phyloP scores from a whole-genome alignment of 2,888 invertebrate species.

The Monoplex corrugatus region DNA sequence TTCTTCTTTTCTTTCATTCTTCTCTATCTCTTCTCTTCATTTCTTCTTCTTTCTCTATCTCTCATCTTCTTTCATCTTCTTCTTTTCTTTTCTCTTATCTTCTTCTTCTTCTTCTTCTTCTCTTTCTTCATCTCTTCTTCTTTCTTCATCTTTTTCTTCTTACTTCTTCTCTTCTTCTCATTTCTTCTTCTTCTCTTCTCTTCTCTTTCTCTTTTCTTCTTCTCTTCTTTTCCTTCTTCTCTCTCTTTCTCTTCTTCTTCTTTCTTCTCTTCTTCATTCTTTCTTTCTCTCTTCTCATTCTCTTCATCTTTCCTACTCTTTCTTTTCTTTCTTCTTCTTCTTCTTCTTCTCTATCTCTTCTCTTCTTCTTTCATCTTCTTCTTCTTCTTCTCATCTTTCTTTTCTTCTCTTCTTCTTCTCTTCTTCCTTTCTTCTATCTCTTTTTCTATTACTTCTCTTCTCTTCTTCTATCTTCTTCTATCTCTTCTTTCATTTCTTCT shows the following conservation, averaged over 20 bases:
- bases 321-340: background rate
- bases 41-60: background rate
- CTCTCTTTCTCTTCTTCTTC: background rate
- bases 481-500: background rate
- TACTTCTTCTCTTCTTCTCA: background rate
- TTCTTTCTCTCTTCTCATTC: background rate
- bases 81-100: background rate
- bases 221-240: background rate
- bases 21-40: background rate
- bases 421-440: background rate
- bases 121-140: background rate
- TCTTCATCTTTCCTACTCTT: background rate
- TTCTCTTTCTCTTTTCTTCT: background rate
- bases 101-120: background rate
- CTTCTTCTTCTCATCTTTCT: background rate
- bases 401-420: background rate
- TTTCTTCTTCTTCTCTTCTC: background rate
- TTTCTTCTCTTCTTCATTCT: background rate
- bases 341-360: background rate
- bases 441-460: background rate
- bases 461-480: background rate
- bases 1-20: background rate
- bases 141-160: background rate
- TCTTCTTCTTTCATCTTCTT: no score
- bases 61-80: background rate